phyloP scores from a whole-genome alignment of 2,113 vertebrate genomes.

The Perognathus longimembris region DNA sequence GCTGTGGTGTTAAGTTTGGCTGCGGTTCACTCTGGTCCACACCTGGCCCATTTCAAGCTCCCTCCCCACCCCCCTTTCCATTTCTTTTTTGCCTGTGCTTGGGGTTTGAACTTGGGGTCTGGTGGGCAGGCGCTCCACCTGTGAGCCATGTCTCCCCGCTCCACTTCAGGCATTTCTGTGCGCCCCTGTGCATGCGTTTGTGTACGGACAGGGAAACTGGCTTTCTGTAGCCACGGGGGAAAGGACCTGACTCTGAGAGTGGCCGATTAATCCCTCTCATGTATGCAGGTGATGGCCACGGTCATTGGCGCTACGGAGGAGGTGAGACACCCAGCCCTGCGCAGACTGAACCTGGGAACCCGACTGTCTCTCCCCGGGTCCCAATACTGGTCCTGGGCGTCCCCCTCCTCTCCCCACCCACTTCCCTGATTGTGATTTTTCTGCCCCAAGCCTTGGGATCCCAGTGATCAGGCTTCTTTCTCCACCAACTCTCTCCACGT shows the following conservation, averaged over 20 bases:
- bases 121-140: too few relatives aligned
- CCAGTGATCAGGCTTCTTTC: constrained; percentile 28
- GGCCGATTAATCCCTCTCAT: constrained; percentile 15
- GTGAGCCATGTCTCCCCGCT: too few relatives aligned
- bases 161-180: background rate
- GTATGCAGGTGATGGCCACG: constrained; percentile 62
- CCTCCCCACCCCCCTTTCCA: background rate
- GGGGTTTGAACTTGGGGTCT: too few relatives aligned
- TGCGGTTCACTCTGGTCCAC: background rate
- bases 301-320: constrained; percentile 79
- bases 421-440: background rate
- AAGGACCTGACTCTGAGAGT: constrained; percentile 1
- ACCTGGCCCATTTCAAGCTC: background rate
- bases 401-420: background rate
- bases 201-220: too few relatives aligned
- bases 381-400: background rate
- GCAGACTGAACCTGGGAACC: background rate
- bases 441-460: background rate
- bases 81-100: too few relatives aligned
- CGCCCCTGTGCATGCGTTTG: background rate
- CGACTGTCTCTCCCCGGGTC: background rate
- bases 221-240: background rate
- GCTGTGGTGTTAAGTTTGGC: background rate
- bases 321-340: constrained; percentile 63
- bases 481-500: background rate